Evolutionary conservation across 2,113 vertebrate species (phyloP), one percentile per base, ranked within the genome.

Genomic region (Rhombomys opimus): DNA sequence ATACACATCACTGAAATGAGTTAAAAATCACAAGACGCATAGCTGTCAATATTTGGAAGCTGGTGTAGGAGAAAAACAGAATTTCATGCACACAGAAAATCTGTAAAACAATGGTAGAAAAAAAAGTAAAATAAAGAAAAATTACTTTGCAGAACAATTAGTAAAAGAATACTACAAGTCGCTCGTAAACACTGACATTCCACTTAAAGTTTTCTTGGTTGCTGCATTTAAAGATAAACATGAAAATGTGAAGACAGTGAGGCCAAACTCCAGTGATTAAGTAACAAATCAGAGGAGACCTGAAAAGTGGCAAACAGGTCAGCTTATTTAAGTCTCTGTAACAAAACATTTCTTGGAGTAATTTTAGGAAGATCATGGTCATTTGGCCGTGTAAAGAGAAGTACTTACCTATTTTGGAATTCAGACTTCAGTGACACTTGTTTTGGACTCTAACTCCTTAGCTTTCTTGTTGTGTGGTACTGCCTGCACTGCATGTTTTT

Each of bases 211-310:
- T 97, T 94, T 52, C 13, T 86, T 95, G 81, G 95, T 97, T 96
- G 95, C 97, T 98, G 92, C 86, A 92, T 77, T 65, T 75, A 68
- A 68, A 32, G 30, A 94, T 88, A 95, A 97, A 95, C 90, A 87
- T 67, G 63, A 96, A 93, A 95, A 94, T 82, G 76, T 86, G 91
- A 92, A 86, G 68, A 72, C 46, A 82, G 89, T 15, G 82, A 87
- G 90, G 67, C 92, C 90, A 95, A 95, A 86, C 35, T 65, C 0
- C 3, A 57, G 78, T 78, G 70, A 93, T 88, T 82, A 59, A 52
- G 88, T 88, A 86, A 92, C 93, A 92, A 96, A 95, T 87, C 90
- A 97, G 87, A 95, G 41, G 9, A 59, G 89, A 92, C 95, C 81
- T 68, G 89, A 94, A 65, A 46, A 38, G 78, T 85, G 52, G 41